Evolutionary conservation across 1,140 invertebrate species (phyloP).

Genomic region (Lepidotrigona ventralis): DNA sequence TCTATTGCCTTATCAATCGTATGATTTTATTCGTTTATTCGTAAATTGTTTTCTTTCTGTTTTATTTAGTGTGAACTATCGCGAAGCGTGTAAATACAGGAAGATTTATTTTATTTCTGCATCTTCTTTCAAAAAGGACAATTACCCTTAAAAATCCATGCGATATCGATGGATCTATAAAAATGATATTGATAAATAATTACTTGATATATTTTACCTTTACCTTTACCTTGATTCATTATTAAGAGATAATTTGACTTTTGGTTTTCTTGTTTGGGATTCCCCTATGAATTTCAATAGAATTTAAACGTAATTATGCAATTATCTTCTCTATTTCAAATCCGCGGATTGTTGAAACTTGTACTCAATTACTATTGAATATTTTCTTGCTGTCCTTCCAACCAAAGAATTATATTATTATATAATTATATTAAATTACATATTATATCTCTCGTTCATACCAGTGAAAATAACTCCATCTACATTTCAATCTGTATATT

Average conservation of each 20-base stretch:
- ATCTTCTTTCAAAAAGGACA: not conserved
- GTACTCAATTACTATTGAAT: conserved; percentile 7
- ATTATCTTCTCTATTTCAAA: conserved; percentile 34
- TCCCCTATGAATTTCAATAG: conserved; percentile 3
- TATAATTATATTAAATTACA: no score
- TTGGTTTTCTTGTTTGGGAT: not conserved
- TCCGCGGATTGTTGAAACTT: conserved; percentile 12
- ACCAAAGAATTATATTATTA: not conserved
- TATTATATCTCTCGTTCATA: no score
- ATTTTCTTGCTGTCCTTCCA: not conserved
- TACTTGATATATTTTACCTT: not conserved
- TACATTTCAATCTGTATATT: no score
- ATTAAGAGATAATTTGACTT: not conserved
- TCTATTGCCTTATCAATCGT: not conserved
- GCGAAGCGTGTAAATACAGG: not conserved
- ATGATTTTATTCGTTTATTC: not conserved
- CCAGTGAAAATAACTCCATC: no score
- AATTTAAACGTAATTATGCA: conserved; percentile 14
- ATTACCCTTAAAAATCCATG: not conserved
- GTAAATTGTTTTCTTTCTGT: not conserved
- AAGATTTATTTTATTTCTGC: not conserved
- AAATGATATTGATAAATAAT: not conserved
- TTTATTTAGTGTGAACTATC: not conserved
- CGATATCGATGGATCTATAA: not conserved
- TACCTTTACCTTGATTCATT: fast-evolving